A percentile compares a stretch with the other conserved stretches of the same genome.
These are phyloP conservation scores for Acanthisitta chloris DNA, from an alignment of 2,113 vertebrate species.

Conservation along the genomic window DNA sequence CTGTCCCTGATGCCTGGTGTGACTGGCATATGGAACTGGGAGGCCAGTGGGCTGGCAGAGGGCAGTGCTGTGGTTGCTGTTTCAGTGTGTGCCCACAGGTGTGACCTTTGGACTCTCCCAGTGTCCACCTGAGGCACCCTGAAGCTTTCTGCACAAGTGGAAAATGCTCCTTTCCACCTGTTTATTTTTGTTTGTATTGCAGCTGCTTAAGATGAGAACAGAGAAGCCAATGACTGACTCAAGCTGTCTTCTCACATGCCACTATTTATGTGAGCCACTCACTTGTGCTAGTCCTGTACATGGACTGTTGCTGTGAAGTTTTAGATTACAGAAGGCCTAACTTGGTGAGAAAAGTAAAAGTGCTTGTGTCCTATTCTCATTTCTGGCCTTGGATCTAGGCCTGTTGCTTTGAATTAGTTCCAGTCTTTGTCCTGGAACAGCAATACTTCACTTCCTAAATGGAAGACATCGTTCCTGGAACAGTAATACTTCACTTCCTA, in stretches of 20 bases:
- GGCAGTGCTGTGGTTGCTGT: background rate
- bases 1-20: background rate
- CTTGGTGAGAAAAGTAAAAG: background rate
- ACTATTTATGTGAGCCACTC: background rate
- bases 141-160: background rate
- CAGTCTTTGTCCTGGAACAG: background rate
- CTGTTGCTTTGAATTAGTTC: background rate
- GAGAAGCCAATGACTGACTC: background rate
- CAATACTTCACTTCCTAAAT: rapidly evolving
- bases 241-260: background rate
- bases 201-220: background rate
- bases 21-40: rapidly evolving
- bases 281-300: rapidly evolving
- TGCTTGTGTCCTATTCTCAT: too few relatives aligned
- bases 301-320: background rate
- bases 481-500: background rate
- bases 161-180: background rate
- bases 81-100: background rate
- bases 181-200: rapidly evolving
- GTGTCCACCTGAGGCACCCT: background rate
- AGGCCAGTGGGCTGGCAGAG: background rate
- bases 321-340: too few relatives aligned
- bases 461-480: background rate
- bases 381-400: background rate
- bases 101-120: background rate